Percentiles rank a stretch among this genome's conserved stretches.
phyloP scores from a whole-genome alignment of 2,113 vertebrate genomes.

The Herpetotheres cachinnans region DNA sequence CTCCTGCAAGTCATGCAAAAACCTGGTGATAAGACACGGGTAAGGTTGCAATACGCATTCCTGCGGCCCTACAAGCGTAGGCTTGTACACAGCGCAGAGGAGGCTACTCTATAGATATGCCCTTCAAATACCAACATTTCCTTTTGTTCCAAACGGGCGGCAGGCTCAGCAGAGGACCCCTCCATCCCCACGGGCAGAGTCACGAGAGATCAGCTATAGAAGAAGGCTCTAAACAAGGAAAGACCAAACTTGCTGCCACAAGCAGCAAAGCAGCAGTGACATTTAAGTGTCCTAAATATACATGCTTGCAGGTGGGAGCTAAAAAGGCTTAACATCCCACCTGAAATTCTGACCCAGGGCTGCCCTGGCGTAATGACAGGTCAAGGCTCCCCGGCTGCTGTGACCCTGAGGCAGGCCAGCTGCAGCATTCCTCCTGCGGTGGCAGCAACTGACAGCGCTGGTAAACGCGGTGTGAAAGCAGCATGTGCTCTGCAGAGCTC shows the following conservation, averaged over 20 bases:
- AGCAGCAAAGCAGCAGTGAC: background rate
- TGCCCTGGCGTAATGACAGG: background rate
- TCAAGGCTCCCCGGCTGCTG: background rate
- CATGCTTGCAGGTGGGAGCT: background rate
- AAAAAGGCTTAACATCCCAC: background rate
- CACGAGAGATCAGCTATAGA: background rate
- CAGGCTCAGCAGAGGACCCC: background rate
- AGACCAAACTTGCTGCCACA: background rate
- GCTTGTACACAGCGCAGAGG: background rate
- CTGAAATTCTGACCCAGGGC: background rate
- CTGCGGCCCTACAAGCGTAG: background rate
- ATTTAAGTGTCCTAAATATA: background rate
- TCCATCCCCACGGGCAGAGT: accelerated
- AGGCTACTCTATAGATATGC: background rate
- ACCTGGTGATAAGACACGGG: background rate
- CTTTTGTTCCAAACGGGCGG: background rate
- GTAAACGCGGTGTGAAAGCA: background rate
- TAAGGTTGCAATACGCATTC: background rate
- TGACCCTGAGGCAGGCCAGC: background rate
- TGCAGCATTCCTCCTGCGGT: background rate
- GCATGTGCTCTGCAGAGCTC: background rate
- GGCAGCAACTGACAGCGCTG: background rate
- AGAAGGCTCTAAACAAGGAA: background rate
- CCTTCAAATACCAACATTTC: background rate
- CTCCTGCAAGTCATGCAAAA: background rate